A percentile compares a stretch with the other conserved stretches of the same genome.
phyloP scores from a whole-genome alignment of 1,140 invertebrate genomes.

The Polypedilum vanderplanki region DNA sequence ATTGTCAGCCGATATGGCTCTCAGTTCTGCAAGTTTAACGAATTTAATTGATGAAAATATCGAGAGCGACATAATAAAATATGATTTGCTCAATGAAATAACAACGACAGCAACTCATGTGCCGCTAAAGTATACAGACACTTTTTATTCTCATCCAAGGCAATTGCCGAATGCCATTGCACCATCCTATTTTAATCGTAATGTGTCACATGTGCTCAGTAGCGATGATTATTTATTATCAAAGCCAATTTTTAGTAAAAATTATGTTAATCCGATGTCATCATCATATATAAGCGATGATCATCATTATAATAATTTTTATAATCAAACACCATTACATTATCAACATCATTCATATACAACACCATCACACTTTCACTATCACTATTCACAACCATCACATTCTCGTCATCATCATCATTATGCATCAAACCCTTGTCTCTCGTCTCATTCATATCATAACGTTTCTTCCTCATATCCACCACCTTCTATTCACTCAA shows the following conservation, averaged over 20 bases:
- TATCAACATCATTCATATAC: too few relatives aligned
- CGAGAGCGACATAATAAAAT: slow-evolving; percentile 9
- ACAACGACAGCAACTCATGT: background rate
- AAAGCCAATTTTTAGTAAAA: slow-evolving; percentile 21
- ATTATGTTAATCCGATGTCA: slow-evolving; percentile 1
- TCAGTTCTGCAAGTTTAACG: background rate
- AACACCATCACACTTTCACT: slow-evolving; percentile 34
- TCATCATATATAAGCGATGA: slow-evolving; percentile 30
- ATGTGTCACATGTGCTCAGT: background rate
- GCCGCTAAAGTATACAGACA: slow-evolving; percentile 1
- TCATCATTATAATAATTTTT: slow-evolving; percentile 32
- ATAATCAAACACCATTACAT: slow-evolving; percentile 34
- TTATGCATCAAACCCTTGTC: slow-evolving; percentile 20
- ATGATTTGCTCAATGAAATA: slow-evolving; percentile 19
- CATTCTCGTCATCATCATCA: slow-evolving; percentile 29
- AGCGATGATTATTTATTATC: slow-evolving; percentile 11
- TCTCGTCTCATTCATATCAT: slow-evolving; percentile 17
- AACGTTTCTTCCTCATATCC: background rate
- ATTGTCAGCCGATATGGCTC: background rate
- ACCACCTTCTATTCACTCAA: background rate
- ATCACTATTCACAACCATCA: slow-evolving; percentile 32
- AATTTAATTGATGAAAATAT: slow-evolving; percentile 26
- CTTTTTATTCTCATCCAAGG: background rate
- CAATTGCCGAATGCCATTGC: background rate
- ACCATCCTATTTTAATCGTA: slow-evolving; percentile 17